Conservation (phyloP, 2,797 vertebrate species). For the Brachyalestes nurse region DNA sequence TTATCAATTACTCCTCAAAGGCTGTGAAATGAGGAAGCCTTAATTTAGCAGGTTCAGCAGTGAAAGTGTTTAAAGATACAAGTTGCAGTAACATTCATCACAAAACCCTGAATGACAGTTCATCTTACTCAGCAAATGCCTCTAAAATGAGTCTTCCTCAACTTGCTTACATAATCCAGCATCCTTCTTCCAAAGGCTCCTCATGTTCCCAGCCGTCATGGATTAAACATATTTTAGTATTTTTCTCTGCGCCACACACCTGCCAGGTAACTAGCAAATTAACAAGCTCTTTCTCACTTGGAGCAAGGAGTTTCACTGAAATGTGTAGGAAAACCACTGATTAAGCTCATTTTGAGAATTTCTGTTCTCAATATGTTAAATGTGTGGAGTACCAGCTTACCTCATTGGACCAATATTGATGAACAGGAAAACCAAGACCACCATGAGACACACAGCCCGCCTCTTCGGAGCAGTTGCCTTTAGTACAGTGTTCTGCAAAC, state of each 20-base stretch:
- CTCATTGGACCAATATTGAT: conserved; percentile 86
- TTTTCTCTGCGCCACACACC: neutral
- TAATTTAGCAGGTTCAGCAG: neutral
- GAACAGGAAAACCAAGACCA: conserved; percentile 85
- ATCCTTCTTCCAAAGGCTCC: neutral
- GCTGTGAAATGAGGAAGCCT: too few relatives aligned
- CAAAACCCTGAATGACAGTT: too few relatives aligned
- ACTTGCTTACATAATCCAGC: neutral
- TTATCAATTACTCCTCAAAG: too few relatives aligned
- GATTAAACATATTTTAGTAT: too few relatives aligned
- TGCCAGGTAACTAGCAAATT: neutral
- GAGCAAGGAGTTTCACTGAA: too few relatives aligned
- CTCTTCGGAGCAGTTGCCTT: conserved; percentile 87
- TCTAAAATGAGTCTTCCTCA: neutral
- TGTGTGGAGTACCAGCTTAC: conserved; percentile 72
- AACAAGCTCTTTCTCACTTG: neutral
- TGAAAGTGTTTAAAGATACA: neutral
- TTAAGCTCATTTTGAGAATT: neutral
- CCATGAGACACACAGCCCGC: conserved; percentile 90
- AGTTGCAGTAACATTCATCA: too few relatives aligned
- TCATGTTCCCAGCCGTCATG: too few relatives aligned
- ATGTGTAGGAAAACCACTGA: neutral
- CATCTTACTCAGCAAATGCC: too few relatives aligned
- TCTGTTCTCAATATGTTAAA: neutral
- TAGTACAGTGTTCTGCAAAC: conserved; percentile 84